A percentile compares a stretch with the other conserved stretches of the same genome.
These are phyloP conservation scores for Prosapia bicincta DNA, from an alignment of 2,888 invertebrate genomes.

Conservation along the genomic window DNA sequence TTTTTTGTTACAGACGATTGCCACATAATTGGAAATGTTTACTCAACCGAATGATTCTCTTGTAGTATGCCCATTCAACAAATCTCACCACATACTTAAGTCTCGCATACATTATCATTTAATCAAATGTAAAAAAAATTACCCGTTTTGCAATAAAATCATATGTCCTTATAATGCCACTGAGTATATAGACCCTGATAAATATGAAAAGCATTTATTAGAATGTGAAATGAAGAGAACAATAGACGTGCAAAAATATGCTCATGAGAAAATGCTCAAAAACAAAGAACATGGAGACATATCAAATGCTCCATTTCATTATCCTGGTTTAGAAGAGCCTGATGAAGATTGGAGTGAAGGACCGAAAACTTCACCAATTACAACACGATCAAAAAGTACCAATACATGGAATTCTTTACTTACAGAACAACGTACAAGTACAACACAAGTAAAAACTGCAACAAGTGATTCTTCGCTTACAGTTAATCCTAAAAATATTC, in stretches of 20 bases:
- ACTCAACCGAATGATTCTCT: conserved; percentile 9
- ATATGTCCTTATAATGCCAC: conserved; percentile 20
- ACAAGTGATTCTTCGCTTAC: no score
- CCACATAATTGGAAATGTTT: not conserved
- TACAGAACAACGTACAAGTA: no score
- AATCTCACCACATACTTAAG: conserved; percentile 4
- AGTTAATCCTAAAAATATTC: not conserved
- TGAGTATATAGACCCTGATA: conserved; percentile 15
- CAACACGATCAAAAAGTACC: no score
- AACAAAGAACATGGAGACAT: not conserved
- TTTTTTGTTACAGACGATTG: not conserved
- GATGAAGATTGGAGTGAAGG: conserved; percentile 9
- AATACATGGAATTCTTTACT: not conserved
- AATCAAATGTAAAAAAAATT: conserved; percentile 13
- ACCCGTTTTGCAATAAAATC: conserved; percentile 9
- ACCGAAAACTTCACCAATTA: not conserved
- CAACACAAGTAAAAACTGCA: no score
- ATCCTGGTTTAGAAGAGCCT: not conserved
- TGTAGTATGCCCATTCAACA: conserved; percentile 14
- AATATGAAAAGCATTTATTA: conserved; percentile 4
- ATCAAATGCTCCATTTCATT: not conserved
- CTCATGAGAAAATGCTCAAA: not conserved
- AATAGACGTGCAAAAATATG: not conserved
- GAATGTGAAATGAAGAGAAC: conserved; percentile 6
- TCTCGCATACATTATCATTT: conserved; percentile 22